Base-by-base conservation (phyloP, 2,113 vertebrate species). In the Balaeniceps rex region DNA sequence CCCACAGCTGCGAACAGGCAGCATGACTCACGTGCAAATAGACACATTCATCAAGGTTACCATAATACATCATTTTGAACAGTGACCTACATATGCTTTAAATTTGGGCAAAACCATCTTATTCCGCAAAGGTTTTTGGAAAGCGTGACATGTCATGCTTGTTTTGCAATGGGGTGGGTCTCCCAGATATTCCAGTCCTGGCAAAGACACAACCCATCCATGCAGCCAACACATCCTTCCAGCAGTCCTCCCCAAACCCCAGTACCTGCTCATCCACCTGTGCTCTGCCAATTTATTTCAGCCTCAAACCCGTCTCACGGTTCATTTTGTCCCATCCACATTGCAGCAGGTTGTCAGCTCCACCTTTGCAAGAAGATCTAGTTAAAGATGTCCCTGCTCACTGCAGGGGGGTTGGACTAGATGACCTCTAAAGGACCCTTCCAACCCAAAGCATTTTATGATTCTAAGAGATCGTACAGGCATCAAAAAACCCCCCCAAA, bases 31-130 rank as follows among this genome's bases (percentile, higher is more conserved):
- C 19, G 31, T 36, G 77, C 28, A 3, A 33, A 58, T 4, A 2
- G 6, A 28, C 2, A 3, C 8, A 0, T 8, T 38, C 44, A 5
- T 29, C 51, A 10, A 52, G 68, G 44, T 60, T 17, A 12, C 60
- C 13, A 1, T 1, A 6, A 1, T 1, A 6, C 44, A 5, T 8
- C 11, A 0, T 34, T 60, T 26, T 17, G 11, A 24, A 12, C 14
- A 3, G 17, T 24, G 74, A 55, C 88, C 72, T 28, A 33, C 23
- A 29, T 14, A 7, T 2, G 4, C 46, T 40, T n/a, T 8, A 12
- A 60, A 16, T 7, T 33, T 19, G 60, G 46, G 23, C 16, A 34
- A 68, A 75, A 7, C 33, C 44, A 34, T 6, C 66, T 16, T 4
- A 2, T 28, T 42, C 51, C 12, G 28, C 23, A 4, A 51, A 25